Percentiles rank a stretch among this genome's conserved stretches.
phyloP scores from a whole-genome alignment of 2,113 vertebrate genomes.

The Tylochromis polylepis region DNA sequence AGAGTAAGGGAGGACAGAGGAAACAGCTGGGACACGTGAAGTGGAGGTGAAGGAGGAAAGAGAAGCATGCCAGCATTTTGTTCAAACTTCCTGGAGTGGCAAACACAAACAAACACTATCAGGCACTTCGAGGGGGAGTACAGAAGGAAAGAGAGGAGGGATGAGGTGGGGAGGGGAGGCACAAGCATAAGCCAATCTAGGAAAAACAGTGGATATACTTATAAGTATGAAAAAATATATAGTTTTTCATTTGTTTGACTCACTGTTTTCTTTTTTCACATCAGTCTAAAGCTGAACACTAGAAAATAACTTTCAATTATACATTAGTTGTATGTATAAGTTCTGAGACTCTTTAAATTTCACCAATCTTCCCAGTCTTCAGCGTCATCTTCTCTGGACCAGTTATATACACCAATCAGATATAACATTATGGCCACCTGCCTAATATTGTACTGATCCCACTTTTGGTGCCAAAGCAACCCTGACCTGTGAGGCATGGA shows the following conservation, averaged over 20 bases:
- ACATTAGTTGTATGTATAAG: background rate
- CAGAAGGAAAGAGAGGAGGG: background rate
- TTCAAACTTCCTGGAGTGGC: slow-evolving; percentile 62
- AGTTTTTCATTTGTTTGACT: background rate
- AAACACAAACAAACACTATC: slow-evolving; percentile 63
- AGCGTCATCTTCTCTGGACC: background rate
- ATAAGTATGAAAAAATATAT: background rate
- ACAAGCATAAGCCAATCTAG: background rate
- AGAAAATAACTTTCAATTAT: background rate
- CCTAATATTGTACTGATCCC: too few species aligned
- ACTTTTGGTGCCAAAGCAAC: too few species aligned
- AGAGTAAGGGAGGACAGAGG: slow-evolving; percentile 53
- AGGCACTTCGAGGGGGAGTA: slow-evolving; percentile 10
- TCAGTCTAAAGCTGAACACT: background rate
- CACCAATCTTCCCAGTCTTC: background rate
- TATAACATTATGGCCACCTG: too few species aligned
- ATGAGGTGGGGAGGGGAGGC: background rate
- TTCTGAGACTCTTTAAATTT: background rate
- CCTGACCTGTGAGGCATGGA: too few species aligned
- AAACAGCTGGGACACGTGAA: slow-evolving; percentile 63
- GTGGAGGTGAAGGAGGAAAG: slow-evolving; percentile 36
- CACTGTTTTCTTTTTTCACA: background rate
- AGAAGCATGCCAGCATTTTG: slow-evolving; percentile 51
- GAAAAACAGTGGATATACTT: background rate
- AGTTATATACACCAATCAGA: background rate